Evolutionary conservation across 2,113 vertebrate species (phyloP), one percentile per base, ranked within the genome.

Genomic region (Blennius ocellaris): DNA sequence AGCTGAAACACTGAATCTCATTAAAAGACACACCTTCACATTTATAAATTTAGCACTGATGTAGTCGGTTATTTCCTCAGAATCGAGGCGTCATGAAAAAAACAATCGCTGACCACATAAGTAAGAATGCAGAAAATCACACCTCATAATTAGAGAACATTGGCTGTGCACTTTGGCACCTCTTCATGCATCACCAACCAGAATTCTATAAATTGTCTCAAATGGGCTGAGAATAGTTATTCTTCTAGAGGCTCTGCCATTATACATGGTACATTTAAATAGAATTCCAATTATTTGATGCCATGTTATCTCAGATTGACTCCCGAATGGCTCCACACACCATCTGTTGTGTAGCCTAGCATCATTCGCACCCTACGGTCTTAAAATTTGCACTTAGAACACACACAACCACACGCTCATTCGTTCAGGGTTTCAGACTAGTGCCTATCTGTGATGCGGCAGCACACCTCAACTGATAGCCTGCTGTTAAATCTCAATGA

Each of bases 81-180:
- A 67, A 59, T 44, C 6, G 49, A 64, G 37, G 43, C 30, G 9
- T 69, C 21, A 38, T 39, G 39, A 53, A 75, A 72, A 74, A 54
- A 37, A 37, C 60, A 39, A 50, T 30, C 21, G 2, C 21, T 30
- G 21, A 30, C 21, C 21, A 30, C 21, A 30, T 30, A 76, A 60
- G 69, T 82, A 87, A 60, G 74, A 89, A 89, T 81, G 86, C 83
- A 86, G 85, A 78, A 88, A 90, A 89, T 81, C 15, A 78, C 70
- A 79, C 51, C 21, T 15, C 15, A 51, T 68, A 83, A 89, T 89
- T 83, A 76, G 48, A 52, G 47, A 61, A 57, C 48, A 16, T 6
- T 66, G 60, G 75, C 75, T 82, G 77, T 81, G 11, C 44, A 53
- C 47, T 40, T 63, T 79, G 71, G 63, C 60, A 43, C 51, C 38